Evolutionary conservation across 2,797 vertebrate genomes (phyloP).

Genomic region (Balearica regulorum): DNA sequence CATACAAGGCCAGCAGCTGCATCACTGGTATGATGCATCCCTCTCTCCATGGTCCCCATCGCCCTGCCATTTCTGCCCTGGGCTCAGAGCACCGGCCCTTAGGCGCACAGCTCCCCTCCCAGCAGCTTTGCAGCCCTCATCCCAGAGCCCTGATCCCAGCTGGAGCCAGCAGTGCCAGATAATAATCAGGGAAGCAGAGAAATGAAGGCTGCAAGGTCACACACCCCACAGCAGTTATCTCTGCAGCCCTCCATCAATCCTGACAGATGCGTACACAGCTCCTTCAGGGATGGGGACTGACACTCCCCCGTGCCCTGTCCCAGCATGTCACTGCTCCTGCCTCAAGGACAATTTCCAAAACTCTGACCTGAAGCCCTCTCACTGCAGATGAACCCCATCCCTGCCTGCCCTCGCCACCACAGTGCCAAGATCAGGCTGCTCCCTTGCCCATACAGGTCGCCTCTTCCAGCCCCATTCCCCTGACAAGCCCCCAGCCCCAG

Average conservation of each 20-base stretch:
- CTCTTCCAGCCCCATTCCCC: not conserved
- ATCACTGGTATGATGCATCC: not conserved
- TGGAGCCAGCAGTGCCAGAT: not conserved
- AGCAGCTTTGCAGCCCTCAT: not conserved
- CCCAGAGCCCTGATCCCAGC: conserved; percentile 11
- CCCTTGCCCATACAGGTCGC: not conserved
- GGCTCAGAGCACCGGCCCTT: not conserved
- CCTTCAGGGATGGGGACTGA: not conserved
- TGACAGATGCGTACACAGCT: not conserved
- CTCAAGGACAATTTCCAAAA: not conserved
- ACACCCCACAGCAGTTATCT: not conserved
- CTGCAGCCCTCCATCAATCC: conserved; percentile 18
- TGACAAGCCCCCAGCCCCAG: not conserved
- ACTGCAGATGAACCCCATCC: not conserved
- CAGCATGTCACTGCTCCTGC: not conserved
- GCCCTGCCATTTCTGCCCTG: not conserved
- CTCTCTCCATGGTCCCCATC: not conserved
- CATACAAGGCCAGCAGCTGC: rapidly evolving
- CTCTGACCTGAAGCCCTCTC: not conserved
- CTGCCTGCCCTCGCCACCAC: not conserved
- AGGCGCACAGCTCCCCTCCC: not conserved
- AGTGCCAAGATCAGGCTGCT: not conserved
- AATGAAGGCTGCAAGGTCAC: conserved; percentile 35
- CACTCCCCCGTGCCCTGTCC: not conserved
- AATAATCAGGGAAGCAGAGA: not conserved